These are phyloP conservation scores for Brachymystax lenok DNA, from an alignment of 2,797 vertebrate genomes.

Conservation along the genomic window DNA sequence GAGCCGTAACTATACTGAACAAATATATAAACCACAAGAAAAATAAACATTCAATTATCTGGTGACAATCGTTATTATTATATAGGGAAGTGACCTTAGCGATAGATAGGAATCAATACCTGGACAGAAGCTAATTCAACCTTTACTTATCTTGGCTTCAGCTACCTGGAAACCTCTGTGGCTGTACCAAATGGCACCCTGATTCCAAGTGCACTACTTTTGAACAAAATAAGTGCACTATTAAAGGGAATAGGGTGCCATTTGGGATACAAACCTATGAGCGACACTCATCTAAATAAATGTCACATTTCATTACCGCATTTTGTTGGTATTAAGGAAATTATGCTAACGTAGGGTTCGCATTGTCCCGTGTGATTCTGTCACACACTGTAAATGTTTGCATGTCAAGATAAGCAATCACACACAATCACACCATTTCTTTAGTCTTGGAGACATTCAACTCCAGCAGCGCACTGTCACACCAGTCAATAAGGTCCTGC, in stretches of 20 bases:
- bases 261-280: neutral
- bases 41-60: too few relatives aligned
- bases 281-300: slow-evolving; percentile 7
- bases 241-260: neutral
- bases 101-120: slow-evolving; percentile 11
- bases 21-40: too few relatives aligned
- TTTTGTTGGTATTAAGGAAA: neutral
- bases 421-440: too few relatives aligned
- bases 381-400: neutral
- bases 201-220: too few relatives aligned
- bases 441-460: too few relatives aligned
- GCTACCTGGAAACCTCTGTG: slow-evolving; percentile 18
- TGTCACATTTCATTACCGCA: slow-evolving; percentile 7
- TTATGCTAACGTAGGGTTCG: slow-evolving; percentile 9
- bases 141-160: neutral
- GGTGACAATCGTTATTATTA: too few relatives aligned
- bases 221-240: too few relatives aligned
- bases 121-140: slow-evolving; percentile 4
- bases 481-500: too few relatives aligned
- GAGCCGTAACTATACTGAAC: too few relatives aligned
- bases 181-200: too few relatives aligned
- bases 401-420: neutral
- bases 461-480: too few relatives aligned
- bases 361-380: neutral
- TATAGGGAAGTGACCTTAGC: neutral